Evolutionary conservation across 2,113 vertebrate genomes (phyloP).

Genomic region (Gambusia affinis): DNA sequence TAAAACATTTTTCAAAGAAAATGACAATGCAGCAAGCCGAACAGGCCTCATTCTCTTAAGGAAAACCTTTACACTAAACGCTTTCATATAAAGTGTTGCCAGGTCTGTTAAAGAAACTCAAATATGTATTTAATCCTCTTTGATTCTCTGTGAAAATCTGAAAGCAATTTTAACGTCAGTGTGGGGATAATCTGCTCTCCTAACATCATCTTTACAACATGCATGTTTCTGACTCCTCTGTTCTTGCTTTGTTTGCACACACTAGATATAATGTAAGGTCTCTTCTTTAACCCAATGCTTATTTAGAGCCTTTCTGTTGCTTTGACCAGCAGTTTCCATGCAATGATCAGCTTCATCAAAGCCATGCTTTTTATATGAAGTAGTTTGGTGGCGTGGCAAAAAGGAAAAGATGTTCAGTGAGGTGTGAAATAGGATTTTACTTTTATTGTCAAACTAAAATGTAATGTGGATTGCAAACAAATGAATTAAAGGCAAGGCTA

Average conservation of each 20-base stretch:
- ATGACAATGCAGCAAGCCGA: not conserved
- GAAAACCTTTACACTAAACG: not conserved
- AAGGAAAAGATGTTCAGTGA: not conserved
- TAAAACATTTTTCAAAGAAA: too few species aligned
- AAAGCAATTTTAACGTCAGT: slow-evolving; percentile 39
- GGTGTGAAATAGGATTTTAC: not conserved
- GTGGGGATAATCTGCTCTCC: slow-evolving; percentile 43
- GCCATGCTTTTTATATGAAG: not conserved
- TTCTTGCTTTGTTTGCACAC: slow-evolving; percentile 19
- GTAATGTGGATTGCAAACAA: too few species aligned
- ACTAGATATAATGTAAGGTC: slow-evolving; percentile 3
- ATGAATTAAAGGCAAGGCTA: too few species aligned
- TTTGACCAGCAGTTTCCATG: slow-evolving; percentile 4
- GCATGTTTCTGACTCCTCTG: slow-evolving; percentile 20
- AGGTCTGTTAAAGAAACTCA: slow-evolving; percentile 11
- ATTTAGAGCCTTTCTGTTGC: slow-evolving; percentile 16
- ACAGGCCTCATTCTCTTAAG: not conserved
- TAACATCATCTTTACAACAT: slow-evolving; percentile 53
- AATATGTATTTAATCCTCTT: slow-evolving; percentile 30
- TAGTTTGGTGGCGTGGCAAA: not conserved
- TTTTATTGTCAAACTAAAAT: too few species aligned
- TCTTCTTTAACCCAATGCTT: not conserved
- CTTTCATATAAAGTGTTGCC: not conserved
- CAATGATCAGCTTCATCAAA: not conserved
- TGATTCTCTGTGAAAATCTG: slow-evolving; percentile 15